Evolutionary conservation across 1,140 invertebrate genomes (phyloP).

Genomic region (Drosophila bocki): DNA sequence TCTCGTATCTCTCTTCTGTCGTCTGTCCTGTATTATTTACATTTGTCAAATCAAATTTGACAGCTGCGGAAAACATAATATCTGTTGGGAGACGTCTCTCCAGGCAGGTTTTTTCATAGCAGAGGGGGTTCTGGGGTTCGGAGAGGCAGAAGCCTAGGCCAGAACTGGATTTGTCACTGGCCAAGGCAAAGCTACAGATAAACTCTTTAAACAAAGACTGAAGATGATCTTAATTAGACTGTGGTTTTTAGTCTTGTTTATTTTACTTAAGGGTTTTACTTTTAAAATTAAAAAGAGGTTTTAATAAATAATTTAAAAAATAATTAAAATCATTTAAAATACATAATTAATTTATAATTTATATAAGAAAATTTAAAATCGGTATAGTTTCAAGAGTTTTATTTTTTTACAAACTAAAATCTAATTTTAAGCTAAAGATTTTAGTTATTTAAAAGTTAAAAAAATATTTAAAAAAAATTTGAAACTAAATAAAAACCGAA

Average conservation of each 20-base stretch:
- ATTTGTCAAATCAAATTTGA: conserved; percentile 84
- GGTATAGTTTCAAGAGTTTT: background rate
- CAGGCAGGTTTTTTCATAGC: conserved; percentile 12
- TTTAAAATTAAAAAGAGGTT: background rate
- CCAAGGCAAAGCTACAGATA: background rate
- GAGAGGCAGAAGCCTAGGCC: conserved; percentile 11
- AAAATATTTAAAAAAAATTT: too few species aligned
- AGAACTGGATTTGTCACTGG: conserved; percentile 26
- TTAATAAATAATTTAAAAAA: background rate
- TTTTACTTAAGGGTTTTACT: background rate
- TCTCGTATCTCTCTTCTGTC: conserved; percentile 1
- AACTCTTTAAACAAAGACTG: background rate
- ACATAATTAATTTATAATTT: background rate
- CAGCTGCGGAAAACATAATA: conserved; percentile 82
- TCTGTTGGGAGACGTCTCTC: conserved; percentile 9
- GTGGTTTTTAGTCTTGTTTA: background rate
- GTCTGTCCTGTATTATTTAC: conserved; percentile 70
- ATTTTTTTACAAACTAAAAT: too few species aligned
- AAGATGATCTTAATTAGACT: background rate
- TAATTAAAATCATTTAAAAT: background rate
- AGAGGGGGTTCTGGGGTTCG: background rate
- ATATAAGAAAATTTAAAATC: background rate
- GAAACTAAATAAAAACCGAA: background rate
- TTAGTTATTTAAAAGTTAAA: too few species aligned
- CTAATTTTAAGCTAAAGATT: too few species aligned